Conservation (phyloP, 2,888 invertebrate species). For the Lithophane ornitopus region DNA sequence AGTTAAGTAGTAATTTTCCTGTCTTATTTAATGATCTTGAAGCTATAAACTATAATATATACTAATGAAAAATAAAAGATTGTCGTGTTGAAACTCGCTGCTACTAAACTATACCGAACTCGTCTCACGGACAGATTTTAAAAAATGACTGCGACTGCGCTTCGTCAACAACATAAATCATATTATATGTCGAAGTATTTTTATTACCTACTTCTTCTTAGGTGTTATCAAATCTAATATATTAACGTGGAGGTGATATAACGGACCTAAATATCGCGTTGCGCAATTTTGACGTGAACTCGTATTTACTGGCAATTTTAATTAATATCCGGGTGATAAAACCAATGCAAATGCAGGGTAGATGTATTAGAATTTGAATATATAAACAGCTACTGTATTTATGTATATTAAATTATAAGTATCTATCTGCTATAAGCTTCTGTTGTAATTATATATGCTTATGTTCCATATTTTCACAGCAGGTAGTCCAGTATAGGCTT, state of each 20-base stretch:
- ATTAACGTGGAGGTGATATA: slow-evolving; percentile 44
- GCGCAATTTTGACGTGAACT: slow-evolving; percentile 42
- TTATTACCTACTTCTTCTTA: slow-evolving; percentile 55
- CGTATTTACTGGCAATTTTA: slow-evolving; percentile 36
- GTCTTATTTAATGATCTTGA: slow-evolving; percentile 48
- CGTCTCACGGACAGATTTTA: slow-evolving; percentile 30
- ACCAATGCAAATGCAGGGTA: slow-evolving; percentile 40
- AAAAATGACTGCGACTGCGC: slow-evolving; percentile 41
- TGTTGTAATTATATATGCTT: slow-evolving; percentile 14
- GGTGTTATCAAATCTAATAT: slow-evolving; percentile 56
- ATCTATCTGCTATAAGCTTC: slow-evolving; percentile 10
- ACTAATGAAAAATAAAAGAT: slow-evolving; percentile 57
- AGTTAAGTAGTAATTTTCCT: slow-evolving; percentile 9
- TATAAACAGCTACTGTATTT: slow-evolving; percentile 43
- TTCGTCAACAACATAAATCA: slow-evolving; percentile 60
- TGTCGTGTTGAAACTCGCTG: slow-evolving; percentile 35
- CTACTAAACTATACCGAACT: slow-evolving; percentile 34
- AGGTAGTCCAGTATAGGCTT: not conserved
- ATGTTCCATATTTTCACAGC: slow-evolving; percentile 21
- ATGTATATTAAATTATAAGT: slow-evolving; percentile 19
- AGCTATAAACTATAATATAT: slow-evolving; percentile 35
- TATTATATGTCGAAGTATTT: slow-evolving; percentile 47
- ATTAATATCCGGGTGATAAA: slow-evolving; percentile 60
- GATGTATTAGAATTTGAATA: slow-evolving; percentile 35
- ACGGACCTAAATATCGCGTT: slow-evolving; percentile 42